Evolutionary conservation across 2,888 invertebrate genomes (phyloP), one percentile per base, ranked within the genome.

Genomic region (Tetropium fuscum): DNA sequence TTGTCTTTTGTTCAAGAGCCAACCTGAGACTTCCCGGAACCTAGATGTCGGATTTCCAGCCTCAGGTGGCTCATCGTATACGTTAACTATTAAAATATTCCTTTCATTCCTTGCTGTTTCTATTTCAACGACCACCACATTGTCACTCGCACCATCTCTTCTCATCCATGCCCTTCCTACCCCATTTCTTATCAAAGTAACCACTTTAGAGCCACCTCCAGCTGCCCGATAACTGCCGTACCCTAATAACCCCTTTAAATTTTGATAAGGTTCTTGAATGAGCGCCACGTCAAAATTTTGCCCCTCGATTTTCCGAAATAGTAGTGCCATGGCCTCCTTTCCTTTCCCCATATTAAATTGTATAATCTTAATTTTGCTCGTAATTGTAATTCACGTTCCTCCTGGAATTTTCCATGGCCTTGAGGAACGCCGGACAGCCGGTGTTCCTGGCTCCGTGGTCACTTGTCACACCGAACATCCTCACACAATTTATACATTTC

Each of bases 1-100:
- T 1, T 41, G 47, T 22, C 40, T 40, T 7, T 16, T 5, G 1
- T 8, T 13, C 16, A 25, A 10, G 2, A 57, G 10, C 43, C 49
- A 13, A 1, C n/a, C 20, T 2, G 15, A 16, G 1, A 34, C 3
- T 5, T 20, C 44, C 2, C 41, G 10, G 2, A 55, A 30, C 20
- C 30, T 51, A 1, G 41, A 41, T 6, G 5, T n/a, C 40, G 19
- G 45, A 55, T 32, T 2, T 13, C 7, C 7, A 22, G 6, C 47
- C 47, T 11, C 58, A 45, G 19, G 58, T 51, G 41, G 41, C 30
- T 55, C 60, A 18, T 61, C 58, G 15, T 64, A 60, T 0, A 60
- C 32, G 8, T 34, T 53, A 0, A 30, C 19, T 0, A 41, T 18
- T 2, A 19, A 10, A 1, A 11, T 8, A 8, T 25, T 45, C 3